phyloP scores from a whole-genome alignment of 2,113 vertebrate species.

The Prochilodus magdalenae region DNA sequence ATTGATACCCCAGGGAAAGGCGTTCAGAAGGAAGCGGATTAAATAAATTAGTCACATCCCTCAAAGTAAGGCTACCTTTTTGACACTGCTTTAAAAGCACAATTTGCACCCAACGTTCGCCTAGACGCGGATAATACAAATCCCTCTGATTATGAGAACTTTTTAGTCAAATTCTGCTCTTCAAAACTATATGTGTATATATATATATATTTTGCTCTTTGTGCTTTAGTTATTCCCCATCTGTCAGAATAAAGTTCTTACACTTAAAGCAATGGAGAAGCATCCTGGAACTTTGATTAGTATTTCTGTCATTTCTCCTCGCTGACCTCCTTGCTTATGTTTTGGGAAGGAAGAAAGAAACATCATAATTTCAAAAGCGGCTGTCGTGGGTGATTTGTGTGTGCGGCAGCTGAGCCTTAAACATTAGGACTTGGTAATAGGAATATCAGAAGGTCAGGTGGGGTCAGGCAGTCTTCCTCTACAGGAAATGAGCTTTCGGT shows the following conservation, averaged over 20 bases:
- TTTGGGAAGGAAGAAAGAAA: conserved; percentile 65
- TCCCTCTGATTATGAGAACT: conserved; percentile 54
- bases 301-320: conserved; percentile 57
- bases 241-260: conserved; percentile 47
- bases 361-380: conserved; percentile 69
- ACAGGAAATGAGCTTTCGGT: conserved; percentile 85
- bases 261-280: conserved; percentile 27
- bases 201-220: conserved; percentile 43
- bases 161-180: conserved; percentile 22
- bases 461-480: conserved; percentile 78
- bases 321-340: conserved; percentile 67
- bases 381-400: conserved; percentile 72
- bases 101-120: conserved; percentile 36
- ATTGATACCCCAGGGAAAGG: conserved; percentile 41
- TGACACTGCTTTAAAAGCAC: conserved; percentile 55
- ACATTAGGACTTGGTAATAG: conserved; percentile 79
- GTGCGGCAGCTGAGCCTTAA: conserved; percentile 76
- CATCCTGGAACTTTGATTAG: conserved; percentile 52
- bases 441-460: conserved; percentile 80
- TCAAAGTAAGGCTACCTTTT: conserved; percentile 54
- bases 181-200: conserved; percentile 39
- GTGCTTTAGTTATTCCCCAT: conserved; percentile 45
- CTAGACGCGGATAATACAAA: conserved; percentile 54
- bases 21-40: conserved; percentile 63
- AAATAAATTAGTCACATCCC: conserved; percentile 63